Base-by-base conservation (phyloP, 2,113 vertebrate species). In the Pterocles gutturalis region DNA sequence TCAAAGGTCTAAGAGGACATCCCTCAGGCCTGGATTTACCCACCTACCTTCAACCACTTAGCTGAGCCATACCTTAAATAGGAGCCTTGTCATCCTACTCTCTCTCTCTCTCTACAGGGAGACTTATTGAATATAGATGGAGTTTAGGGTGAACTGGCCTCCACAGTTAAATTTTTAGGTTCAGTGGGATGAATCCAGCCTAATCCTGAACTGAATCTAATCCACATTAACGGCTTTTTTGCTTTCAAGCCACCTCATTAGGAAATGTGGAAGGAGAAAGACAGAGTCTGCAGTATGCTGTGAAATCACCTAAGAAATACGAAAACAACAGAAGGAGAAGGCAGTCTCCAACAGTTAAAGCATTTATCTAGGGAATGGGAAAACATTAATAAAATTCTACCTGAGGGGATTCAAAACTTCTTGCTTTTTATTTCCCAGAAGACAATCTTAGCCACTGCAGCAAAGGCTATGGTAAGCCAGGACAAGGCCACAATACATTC, bases 131-230 rank as follows among this genome's bases (percentile, higher is more conserved):
- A 66, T 64, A 54, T 61, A 58, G 46, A 29, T 17, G 9, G 29
- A 66, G 17, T 81, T 78, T 51, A 83, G 33, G 51, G 36, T 2
- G 41, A 95, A 78, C n/a, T 29, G 58, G 15, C 7, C 43, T 92
- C 53, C 49, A 45, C 20, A 66, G 31, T 75, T 73, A 89, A 90
- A 83, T 92, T 92, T 15, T 70, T 73, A 73, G 9, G 5, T 85
- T 94, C 49, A 66, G 17, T 90, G 51, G 43, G 72, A 60, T 87
- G 86, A 94, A 96, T 89, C 46, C 60, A 96, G 60, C 43, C 58
- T 82, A 87, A n/a, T 75, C 26, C 12, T 75, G 72, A 86, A 33
- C 29, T 60, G 31, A 91, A 71, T 51, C 48, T 86, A 90, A 83
- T 73, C 17, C 88, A 80, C 91, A 91, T 53, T 25, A 89, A 88